Base-by-base conservation (phyloP, 2,888 invertebrate genomes). In the Stenodera caucasica region DNA sequence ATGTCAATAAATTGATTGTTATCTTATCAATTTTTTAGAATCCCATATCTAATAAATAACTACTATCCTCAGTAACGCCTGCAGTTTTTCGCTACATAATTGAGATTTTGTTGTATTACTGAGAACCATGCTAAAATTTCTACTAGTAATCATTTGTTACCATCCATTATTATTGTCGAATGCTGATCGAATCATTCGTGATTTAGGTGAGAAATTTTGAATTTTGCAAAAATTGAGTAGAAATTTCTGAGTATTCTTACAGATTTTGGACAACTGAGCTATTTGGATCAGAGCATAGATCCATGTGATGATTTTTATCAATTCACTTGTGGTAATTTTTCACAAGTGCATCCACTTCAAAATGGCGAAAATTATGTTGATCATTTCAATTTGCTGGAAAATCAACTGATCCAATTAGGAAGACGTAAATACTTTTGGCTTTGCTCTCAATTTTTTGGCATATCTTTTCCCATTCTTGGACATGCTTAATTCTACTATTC, bases 231-330 rank as follows among this genome's bases (percentile, higher is more conserved):
- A 26, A 26, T 26, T 26, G 7, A 26, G 23, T 54, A 55, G n/a
- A n/a, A n/a, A n/a, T n/a, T n/a, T n/a, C n/a, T n/a, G n/a, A 55
- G 14, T 8, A 45, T 59, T 59, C 57, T 70, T 72, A 8, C 40
- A 78, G 78, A 72, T 58, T 68, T 77, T 53, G 70, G 72, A 8
- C 77, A 76, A 63, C 57, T 77, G 15, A 53, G 62, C 14, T 80
- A 77, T 59, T 67, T 83, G 66, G 78, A 83, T 60, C 53, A 61
- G 26, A 72, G 63, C 4, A 75, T 73, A 0, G 74, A 83, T 65
- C 82, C 83, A 2, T 83, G 83, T 60, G 76, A 80, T 2, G 76
- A 83, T 67, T 83, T 83, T 67, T 83, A 81, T 67, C 76, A 82
- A 66, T 83, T 77, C 65, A 72, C 81, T 2, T 83, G 83, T 61